Percentiles rank a stretch among this genome's conserved stretches.
phyloP scores from a whole-genome alignment of 2,888 invertebrate genomes.

The Stenoptilia bipunctidactyla region DNA sequence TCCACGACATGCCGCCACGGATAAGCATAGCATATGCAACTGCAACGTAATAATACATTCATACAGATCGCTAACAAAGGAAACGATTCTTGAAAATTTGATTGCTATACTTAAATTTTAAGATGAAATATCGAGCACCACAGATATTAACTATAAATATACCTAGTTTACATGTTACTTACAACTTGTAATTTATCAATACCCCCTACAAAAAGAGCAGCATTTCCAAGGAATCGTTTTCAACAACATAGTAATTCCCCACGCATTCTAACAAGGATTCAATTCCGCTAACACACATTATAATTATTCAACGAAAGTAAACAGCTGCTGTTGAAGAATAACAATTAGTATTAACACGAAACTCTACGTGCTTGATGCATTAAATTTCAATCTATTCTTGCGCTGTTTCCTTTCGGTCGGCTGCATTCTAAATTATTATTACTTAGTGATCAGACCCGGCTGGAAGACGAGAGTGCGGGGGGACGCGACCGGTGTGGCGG shows the following conservation, averaged over 20 bases:
- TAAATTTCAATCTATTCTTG: constrained; percentile 66
- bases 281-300: constrained; percentile 42
- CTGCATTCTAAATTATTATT: constrained; percentile 64
- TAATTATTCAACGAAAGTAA: constrained; percentile 63
- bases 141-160: no score
- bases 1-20: constrained; percentile 18
- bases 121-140: no score
- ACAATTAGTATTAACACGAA: constrained; percentile 51
- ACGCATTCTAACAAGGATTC: constrained; percentile 20
- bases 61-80: no score
- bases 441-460: constrained; percentile 61
- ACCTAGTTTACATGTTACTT: no score
- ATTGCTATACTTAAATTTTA: no score
- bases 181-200: no score
- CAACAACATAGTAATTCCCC: constrained; percentile 31
- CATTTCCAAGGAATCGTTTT: constrained; percentile 9
- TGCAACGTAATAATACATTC: no score
- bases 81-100: no score
- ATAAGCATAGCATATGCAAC: constrained; percentile 20
- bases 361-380: constrained; percentile 50
- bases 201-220: no score
- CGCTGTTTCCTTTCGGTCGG: constrained; percentile 60
- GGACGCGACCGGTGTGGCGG: constrained; percentile 56
- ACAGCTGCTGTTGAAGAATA: constrained; percentile 59
- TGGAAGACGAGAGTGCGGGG: constrained; percentile 44